Evolutionary conservation across 2,797 vertebrate genomes (phyloP).

Genomic region (Coccyzus lansbergi): DNA sequence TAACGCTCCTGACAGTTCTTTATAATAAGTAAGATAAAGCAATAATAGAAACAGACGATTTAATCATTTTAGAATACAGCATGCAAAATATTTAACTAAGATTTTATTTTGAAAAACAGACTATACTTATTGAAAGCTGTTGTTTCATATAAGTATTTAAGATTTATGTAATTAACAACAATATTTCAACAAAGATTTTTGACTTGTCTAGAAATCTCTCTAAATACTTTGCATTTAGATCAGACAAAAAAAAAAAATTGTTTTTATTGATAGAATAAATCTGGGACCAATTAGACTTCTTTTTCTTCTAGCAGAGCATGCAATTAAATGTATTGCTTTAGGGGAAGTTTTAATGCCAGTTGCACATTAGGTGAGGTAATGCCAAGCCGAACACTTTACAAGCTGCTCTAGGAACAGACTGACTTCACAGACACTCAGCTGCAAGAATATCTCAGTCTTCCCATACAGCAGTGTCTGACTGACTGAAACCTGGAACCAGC

Average conservation of each 20-base stretch:
- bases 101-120: background rate
- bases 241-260: background rate
- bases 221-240: constrained; percentile 6
- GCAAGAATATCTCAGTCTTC: background rate
- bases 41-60: background rate
- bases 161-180: background rate
- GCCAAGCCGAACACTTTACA: constrained; percentile 46
- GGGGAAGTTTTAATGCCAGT: constrained; percentile 31
- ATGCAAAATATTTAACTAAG: constrained; percentile 7
- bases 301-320: constrained; percentile 23
- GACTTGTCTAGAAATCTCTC: background rate
- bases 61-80: background rate
- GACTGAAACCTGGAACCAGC: constrained; percentile 38
- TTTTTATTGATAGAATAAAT: constrained; percentile 55
- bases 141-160: background rate
- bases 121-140: background rate
- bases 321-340: constrained; percentile 58
- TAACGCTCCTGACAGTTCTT: background rate
- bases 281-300: constrained; percentile 43
- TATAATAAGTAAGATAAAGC: constrained; percentile 18
- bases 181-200: background rate
- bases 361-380: constrained; percentile 59
- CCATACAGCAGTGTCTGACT: background rate
- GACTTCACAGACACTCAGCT: constrained; percentile 5
- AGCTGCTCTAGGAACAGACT: constrained; percentile 37